Conservation (phyloP, 2,113 vertebrate species). For the Rhynchomys soricoides region DNA sequence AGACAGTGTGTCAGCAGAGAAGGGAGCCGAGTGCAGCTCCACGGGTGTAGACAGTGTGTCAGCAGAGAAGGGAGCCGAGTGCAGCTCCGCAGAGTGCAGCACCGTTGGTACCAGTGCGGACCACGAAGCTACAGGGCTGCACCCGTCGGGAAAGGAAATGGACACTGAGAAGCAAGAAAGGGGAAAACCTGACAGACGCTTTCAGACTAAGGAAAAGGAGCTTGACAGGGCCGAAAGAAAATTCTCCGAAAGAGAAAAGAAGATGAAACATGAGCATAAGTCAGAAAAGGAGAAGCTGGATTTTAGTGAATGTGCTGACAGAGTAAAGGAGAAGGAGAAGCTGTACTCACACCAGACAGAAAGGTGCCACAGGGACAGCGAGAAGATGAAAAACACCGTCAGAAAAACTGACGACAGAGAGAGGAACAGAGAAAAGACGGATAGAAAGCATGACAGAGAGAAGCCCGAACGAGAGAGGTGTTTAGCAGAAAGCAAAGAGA, state of each 20-base stretch:
- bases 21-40: constrained; percentile 86
- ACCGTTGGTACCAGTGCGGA: constrained; percentile 75
- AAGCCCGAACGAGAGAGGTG: constrained; percentile 91
- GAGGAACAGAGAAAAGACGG: constrained; percentile 93
- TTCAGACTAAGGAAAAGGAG: constrained; percentile 91
- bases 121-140: constrained; percentile 76
- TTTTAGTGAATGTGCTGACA: constrained; percentile 89
- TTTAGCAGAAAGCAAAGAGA: constrained; percentile 91
- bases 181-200: constrained; percentile 93
- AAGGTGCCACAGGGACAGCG: constrained; percentile 93
- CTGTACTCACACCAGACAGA: constrained; percentile 87
- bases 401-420: constrained; percentile 94
- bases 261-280: constrained; percentile 91
- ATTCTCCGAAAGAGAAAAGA: constrained; percentile 94
- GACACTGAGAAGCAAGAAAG: constrained; percentile 91
- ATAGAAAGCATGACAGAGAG: constrained; percentile 94
- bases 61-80: constrained; percentile 88
- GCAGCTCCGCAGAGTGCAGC: constrained; percentile 85
- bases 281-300: constrained; percentile 91
- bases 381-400: constrained; percentile 89
- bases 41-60: constrained; percentile 86
- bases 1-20: constrained; percentile 87
- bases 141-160: constrained; percentile 84
- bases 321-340: constrained; percentile 90
- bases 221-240: constrained; percentile 92